Evolutionary conservation across 2,888 invertebrate genomes (phyloP).

Genomic region (Strigamia crassipes): DNA sequence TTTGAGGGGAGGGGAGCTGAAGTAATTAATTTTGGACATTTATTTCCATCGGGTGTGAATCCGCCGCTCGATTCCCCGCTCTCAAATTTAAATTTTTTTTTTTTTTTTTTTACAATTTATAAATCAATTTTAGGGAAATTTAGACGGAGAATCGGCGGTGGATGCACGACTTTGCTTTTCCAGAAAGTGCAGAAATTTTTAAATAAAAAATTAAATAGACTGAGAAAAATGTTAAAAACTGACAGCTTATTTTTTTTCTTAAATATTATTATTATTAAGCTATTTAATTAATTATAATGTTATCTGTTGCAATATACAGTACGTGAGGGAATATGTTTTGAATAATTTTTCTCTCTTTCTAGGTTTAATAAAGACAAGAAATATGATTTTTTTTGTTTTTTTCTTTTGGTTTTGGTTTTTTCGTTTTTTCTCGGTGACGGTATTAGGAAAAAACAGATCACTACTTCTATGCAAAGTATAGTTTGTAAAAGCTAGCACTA

Average conservation of each 20-base stretch:
- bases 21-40: neutral
- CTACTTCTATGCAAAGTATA: slow-evolving; percentile 48
- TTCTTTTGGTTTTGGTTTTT: neutral
- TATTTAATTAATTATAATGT: slow-evolving; percentile 1
- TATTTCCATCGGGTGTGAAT: too few relatives aligned
- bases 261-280: neutral
- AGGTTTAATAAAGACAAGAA: slow-evolving; percentile 6
- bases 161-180: neutral
- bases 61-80: too few relatives aligned
- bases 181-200: neutral
- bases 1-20: neutral
- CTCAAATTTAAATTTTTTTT: neutral
- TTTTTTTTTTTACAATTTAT: neutral
- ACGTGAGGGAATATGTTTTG: slow-evolving; percentile 23
- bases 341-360: neutral
- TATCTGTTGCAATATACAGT: slow-evolving; percentile 30
- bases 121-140: too few relatives aligned
- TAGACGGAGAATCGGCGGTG: neutral
- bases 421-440: neutral
- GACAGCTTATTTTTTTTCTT: neutral
- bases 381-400: neutral
- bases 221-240: neutral
- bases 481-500: slow-evolving; percentile 48
- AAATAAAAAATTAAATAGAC: neutral
- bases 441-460: slow-evolving; percentile 37